phyloP scores from a whole-genome alignment of 2,113 vertebrate genomes.

The Cathartes aura region DNA sequence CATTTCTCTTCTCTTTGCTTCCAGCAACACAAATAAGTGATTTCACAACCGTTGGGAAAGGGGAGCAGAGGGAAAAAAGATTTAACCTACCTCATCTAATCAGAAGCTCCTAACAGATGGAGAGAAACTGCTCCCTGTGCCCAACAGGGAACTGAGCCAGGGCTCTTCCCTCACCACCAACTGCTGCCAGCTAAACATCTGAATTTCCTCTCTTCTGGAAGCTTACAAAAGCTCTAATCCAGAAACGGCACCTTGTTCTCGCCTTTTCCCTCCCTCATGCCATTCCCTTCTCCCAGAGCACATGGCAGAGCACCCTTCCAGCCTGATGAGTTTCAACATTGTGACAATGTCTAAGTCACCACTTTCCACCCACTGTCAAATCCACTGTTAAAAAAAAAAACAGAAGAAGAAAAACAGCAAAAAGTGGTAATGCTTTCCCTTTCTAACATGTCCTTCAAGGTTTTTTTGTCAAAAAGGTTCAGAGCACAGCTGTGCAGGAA shows the following conservation, averaged over 20 bases:
- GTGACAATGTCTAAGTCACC: neutral
- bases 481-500: neutral
- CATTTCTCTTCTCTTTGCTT: constrained; percentile 32
- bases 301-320: neutral
- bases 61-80: constrained; percentile 7
- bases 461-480: neutral
- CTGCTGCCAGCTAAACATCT: constrained; percentile 54
- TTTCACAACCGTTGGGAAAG: constrained; percentile 14
- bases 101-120: constrained; percentile 59
- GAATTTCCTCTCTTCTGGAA: constrained; percentile 45
- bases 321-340: neutral
- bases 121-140: constrained; percentile 22
- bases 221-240: neutral
- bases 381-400: neutral
- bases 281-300: neutral
- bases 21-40: constrained; percentile 49
- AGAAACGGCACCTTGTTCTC: neutral
- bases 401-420: neutral
- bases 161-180: constrained; percentile 18
- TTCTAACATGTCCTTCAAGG: neutral
- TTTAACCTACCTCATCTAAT: constrained; percentile 59
- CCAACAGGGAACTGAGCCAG: constrained; percentile 45
- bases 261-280: neutral
- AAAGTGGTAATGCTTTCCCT: neutral
- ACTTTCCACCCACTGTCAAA: neutral